Conservation (phyloP, 2,113 vertebrate genomes). For the Physeter macrocephalus region DNA sequence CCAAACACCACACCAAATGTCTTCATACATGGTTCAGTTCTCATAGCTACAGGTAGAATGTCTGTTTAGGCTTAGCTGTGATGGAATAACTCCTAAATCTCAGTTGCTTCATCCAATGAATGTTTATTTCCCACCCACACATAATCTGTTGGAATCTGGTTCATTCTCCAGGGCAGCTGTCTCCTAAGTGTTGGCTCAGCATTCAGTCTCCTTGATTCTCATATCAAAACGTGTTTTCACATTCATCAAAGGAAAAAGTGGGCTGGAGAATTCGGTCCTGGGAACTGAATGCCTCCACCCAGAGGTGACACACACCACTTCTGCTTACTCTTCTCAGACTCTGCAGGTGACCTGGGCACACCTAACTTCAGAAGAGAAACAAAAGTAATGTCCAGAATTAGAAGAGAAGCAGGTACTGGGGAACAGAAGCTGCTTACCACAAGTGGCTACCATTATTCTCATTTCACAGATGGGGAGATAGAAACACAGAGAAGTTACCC, state of each 20-base stretch:
- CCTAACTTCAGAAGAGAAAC: neutral
- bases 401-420: neutral
- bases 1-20: neutral
- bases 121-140: neutral
- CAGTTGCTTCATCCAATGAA: neutral
- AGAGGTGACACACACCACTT: neutral
- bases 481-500: neutral
- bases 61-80: neutral
- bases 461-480: neutral
- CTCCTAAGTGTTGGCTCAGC: neutral
- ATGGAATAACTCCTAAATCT: neutral
- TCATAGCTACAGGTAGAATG: neutral
- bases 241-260: neutral
- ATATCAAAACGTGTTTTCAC: neutral
- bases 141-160: neutral
- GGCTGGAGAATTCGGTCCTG: neutral
- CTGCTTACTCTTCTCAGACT: neutral
- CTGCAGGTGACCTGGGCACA: neutral
- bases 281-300: neutral
- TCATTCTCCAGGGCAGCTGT: neutral
- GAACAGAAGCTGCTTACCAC: neutral
- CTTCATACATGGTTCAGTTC: neutral
- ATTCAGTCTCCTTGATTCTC: neutral
- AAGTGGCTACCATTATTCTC: neutral
- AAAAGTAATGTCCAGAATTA: neutral